Percentiles rank a stretch among this genome's conserved stretches.
These are phyloP conservation scores for Caenorhabditis sp. DNA, from an alignment of 2,888 invertebrate genomes.

Conservation along the genomic window DNA sequence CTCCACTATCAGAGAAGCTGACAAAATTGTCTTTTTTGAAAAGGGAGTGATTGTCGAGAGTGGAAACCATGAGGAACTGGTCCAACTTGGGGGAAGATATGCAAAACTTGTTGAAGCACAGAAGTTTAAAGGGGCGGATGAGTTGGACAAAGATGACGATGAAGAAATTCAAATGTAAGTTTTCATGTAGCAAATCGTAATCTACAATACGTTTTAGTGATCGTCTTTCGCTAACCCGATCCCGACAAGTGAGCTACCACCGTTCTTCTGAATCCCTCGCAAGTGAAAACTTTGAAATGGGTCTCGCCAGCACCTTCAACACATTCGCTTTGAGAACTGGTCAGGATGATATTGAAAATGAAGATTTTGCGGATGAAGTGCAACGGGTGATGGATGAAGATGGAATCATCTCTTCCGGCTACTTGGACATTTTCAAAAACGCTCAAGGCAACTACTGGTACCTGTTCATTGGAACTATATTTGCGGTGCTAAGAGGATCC, in stretches of 20 bases:
- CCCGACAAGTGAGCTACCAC: constrained; percentile 47
- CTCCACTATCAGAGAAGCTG: constrained; percentile 68
- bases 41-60: constrained; percentile 72
- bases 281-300: constrained; percentile 52
- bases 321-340: constrained; percentile 38
- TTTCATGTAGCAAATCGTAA: neutral
- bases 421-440: constrained; percentile 61
- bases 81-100: constrained; percentile 67
- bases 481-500: constrained; percentile 83
- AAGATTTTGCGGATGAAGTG: constrained; percentile 66
- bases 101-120: constrained; percentile 71
- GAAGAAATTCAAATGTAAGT: constrained; percentile 29
- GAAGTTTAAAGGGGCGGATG: constrained; percentile 55
- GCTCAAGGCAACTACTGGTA: constrained; percentile 66
- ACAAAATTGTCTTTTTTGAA: constrained; percentile 68
- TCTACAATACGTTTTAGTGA: constrained; percentile 46
- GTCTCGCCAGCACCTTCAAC: constrained; percentile 63
- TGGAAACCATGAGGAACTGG: constrained; percentile 69
- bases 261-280: constrained; percentile 43
- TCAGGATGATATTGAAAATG: constrained; percentile 58
- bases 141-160: constrained; percentile 10
- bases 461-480: constrained; percentile 64
- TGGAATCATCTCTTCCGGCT: constrained; percentile 50
- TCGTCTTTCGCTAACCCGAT: constrained; percentile 3
- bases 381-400: constrained; percentile 62